A percentile compares a stretch with the other conserved stretches of the same genome.
phyloP scores from a whole-genome alignment of 2,888 invertebrate species.

The Hydrotaea diabolus region DNA sequence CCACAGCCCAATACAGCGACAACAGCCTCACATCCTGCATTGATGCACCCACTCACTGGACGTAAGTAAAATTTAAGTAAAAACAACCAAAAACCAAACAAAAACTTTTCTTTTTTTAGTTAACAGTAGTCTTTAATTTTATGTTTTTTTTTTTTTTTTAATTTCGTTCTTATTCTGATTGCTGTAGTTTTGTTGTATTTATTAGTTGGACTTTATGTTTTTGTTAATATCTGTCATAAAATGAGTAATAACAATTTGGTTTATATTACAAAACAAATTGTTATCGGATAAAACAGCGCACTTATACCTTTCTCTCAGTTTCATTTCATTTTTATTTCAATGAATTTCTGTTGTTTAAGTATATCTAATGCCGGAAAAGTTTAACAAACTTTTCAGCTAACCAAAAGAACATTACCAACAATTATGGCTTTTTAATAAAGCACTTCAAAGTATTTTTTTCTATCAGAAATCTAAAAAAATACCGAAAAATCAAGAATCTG shows the following conservation, averaged over 20 bases:
- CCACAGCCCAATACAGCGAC: constrained; percentile 98
- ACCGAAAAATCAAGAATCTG: background rate
- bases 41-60: constrained; percentile 99
- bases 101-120: constrained; percentile 60
- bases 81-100: constrained; percentile 69
- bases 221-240: constrained; percentile 36
- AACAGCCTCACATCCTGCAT: constrained; percentile 98
- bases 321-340: constrained; percentile 3
- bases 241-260: constrained; percentile 58
- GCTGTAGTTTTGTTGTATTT: constrained; percentile 40
- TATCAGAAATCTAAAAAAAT: background rate
- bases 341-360: background rate
- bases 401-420: background rate
- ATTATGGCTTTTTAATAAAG: constrained; percentile 24
- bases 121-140: background rate
- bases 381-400: constrained; percentile 8
- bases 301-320: constrained; percentile 56
- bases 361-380: background rate
- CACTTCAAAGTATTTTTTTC: background rate
- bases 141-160: constrained; percentile 45
- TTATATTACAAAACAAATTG: constrained; percentile 58
- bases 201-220: constrained; percentile 49
- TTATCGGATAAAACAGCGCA: constrained; percentile 67
- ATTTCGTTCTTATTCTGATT: constrained; percentile 57
- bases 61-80: constrained; percentile 91